Evolutionary conservation across 2,113 vertebrate species (phyloP).

Genomic region (Hypocryptadius cinnamomeus): DNA sequence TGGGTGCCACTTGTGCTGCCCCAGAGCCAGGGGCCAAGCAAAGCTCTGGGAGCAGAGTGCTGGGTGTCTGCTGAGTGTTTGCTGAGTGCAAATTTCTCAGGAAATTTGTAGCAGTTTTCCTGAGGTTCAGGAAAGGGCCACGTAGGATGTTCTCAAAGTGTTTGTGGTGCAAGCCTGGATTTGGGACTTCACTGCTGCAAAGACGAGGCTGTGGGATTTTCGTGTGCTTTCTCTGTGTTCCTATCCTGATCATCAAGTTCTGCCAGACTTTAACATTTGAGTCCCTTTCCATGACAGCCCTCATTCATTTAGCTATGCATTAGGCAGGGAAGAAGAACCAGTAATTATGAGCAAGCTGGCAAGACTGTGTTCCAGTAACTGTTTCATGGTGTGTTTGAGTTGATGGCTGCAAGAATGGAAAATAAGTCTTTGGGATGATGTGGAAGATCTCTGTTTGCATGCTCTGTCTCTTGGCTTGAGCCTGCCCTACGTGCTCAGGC

Average conservation of each 20-base stretch:
- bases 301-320: neutral
- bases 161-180: neutral
- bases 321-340: neutral
- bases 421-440: neutral
- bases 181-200: neutral
- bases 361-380: neutral
- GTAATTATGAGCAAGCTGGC: neutral
- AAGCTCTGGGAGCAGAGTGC: neutral
- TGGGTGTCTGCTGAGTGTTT: no score
- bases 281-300: neutral
- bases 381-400: neutral
- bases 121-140: neutral
- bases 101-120: neutral
- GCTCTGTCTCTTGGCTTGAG: neutral
- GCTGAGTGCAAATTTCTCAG: no score
- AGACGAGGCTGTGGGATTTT: neutral
- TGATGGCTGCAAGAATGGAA: neutral
- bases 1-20: neutral
- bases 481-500: fast-evolving
- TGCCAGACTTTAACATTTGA: neutral
- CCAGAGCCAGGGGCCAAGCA: fast-evolving
- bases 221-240: neutral
- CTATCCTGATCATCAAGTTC: neutral
- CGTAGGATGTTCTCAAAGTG: neutral
- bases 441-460: neutral